Percentiles rank a stretch among this genome's conserved stretches.
phyloP scores from a whole-genome alignment of 2,888 invertebrate species.

The Acrobeloides nanus region DNA sequence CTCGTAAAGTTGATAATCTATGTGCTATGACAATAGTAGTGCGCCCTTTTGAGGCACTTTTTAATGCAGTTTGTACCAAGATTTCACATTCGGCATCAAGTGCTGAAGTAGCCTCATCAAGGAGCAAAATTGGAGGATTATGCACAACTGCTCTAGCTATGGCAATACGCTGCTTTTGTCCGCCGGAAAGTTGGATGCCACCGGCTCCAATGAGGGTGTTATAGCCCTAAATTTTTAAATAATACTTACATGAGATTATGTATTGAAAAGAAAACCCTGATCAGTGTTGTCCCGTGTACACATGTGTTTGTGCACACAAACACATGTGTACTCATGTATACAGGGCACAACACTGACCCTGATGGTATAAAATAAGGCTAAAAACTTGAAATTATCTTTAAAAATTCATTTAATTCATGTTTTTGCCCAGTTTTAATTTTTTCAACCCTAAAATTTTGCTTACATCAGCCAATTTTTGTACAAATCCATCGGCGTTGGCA shows the following conservation, averaged over 20 bases:
- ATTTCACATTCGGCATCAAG: conserved; percentile 27
- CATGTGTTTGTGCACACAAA: too few relatives aligned
- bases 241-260: too few relatives aligned
- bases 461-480: conserved; percentile 26
- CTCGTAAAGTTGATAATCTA: conserved; percentile 39
- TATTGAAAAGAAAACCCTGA: too few relatives aligned
- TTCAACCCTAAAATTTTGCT: neutral
- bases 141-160: conserved; percentile 29
- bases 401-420: too few relatives aligned
- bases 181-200: conserved; percentile 6
- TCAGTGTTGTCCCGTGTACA: too few relatives aligned
- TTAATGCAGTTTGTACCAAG: conserved; percentile 26
- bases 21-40: conserved; percentile 33
- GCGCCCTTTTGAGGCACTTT: conserved; percentile 20
- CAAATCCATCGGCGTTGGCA: conserved; percentile 47
- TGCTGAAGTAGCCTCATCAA: conserved; percentile 33
- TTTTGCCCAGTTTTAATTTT: too few relatives aligned
- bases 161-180: conserved; percentile 21
- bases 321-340: too few relatives aligned
- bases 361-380: too few relatives aligned
- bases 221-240: conserved; percentile 10
- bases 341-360: too few relatives aligned
- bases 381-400: too few relatives aligned
- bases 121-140: conserved; percentile 24
- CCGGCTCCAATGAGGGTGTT: conserved; percentile 4